A percentile compares a stretch with the other conserved stretches of the same genome.
phyloP scores from a whole-genome alignment of 2,797 vertebrate genomes.

The Hydrocynus forskahlii region DNA sequence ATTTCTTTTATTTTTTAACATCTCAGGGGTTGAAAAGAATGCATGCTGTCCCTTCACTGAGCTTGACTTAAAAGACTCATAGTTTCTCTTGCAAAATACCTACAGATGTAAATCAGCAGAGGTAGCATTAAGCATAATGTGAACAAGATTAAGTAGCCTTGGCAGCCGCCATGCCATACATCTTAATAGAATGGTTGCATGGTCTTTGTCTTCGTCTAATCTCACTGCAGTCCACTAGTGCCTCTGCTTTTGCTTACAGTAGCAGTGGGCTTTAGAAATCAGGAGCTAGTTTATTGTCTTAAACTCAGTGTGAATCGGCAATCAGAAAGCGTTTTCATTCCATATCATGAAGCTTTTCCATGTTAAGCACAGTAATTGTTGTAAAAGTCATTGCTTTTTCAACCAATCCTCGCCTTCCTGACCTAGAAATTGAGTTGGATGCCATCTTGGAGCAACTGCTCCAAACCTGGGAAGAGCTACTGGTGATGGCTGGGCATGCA shows the following conservation, averaged over 20 bases:
- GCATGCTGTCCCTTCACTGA: slow-evolving; percentile 25
- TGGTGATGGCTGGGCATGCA: too few species aligned
- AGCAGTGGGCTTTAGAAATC: background rate
- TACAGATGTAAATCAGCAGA: slow-evolving; percentile 68
- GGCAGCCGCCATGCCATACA: slow-evolving; percentile 70
- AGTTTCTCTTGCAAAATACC: slow-evolving; percentile 66
- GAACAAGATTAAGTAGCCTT: slow-evolving; percentile 73
- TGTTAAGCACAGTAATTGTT: too few species aligned
- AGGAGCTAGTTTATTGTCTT: background rate
- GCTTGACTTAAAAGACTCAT: slow-evolving; percentile 65
- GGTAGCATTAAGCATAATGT: slow-evolving; percentile 70
- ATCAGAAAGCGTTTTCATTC: too few species aligned
- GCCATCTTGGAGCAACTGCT: too few species aligned
- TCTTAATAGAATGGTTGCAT: slow-evolving; percentile 74
- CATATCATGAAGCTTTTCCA: too few species aligned
- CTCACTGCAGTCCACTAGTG: slow-evolving; percentile 45
- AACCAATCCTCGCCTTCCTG: too few species aligned
- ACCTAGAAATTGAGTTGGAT: too few species aligned
- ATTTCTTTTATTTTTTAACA: slow-evolving; percentile 7
- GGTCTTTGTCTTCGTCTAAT: slow-evolving; percentile 44
- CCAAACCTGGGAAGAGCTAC: too few species aligned
- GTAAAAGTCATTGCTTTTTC: too few species aligned
- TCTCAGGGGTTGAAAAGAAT: slow-evolving; percentile 45
- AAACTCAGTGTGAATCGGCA: too few species aligned
- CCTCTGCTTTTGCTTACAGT: slow-evolving; percentile 5